A percentile compares a stretch with the other conserved stretches of the same genome.
Evolutionary conservation across 2,797 vertebrate species (phyloP).

Genomic region (Hemitrygon akajei): DNA sequence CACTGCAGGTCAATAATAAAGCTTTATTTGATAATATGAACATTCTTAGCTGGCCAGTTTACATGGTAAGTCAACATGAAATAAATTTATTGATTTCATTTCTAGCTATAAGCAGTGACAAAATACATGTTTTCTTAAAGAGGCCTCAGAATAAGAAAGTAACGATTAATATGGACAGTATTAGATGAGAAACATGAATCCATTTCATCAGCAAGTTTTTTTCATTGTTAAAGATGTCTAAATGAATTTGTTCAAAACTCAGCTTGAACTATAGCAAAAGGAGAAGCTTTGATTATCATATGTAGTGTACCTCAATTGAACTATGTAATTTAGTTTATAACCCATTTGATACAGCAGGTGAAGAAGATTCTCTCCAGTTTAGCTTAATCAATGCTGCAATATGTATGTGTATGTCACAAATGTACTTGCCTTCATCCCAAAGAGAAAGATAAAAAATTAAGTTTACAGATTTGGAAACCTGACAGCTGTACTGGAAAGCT

Average conservation of each 20-base stretch:
- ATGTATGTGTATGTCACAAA: neutral
- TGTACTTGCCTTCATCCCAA: neutral
- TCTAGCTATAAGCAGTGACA: neutral
- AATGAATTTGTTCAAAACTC: neutral
- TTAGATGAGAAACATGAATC: neutral
- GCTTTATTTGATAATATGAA: neutral
- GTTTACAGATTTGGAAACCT: neutral
- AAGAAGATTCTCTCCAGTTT: neutral
- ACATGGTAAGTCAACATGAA: neutral
- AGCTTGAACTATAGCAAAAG: neutral
- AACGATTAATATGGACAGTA: neutral
- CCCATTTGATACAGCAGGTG: neutral
- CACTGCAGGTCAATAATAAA: neutral
- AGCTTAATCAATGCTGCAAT: neutral
- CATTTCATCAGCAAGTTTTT: neutral
- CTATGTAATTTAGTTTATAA: neutral
- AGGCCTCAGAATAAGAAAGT: neutral
- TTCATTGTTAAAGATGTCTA: neutral
- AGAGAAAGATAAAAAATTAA: neutral
- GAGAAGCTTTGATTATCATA: neutral
- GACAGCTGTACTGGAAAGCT: neutral
- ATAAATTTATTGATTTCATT: neutral
- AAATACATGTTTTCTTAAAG: neutral
- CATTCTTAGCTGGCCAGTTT: neutral
- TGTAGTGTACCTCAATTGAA: neutral